Evolutionary conservation across 2,113 vertebrate species (phyloP).

Genomic region (Cygnus buccinator): DNA sequence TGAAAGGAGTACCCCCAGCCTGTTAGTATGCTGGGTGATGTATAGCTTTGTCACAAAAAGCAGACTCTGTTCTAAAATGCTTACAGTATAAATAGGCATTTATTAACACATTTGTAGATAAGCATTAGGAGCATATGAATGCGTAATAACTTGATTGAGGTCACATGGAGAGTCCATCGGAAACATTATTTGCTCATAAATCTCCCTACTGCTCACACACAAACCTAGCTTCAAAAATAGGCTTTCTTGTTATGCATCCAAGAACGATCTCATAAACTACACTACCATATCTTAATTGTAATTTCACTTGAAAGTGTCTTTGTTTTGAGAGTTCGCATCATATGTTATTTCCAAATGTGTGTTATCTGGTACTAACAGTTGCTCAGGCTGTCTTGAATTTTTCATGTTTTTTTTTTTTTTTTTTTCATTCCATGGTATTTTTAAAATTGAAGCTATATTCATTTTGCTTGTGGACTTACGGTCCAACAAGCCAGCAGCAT

Average conservation of each 20-base stretch:
- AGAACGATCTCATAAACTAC: neutral
- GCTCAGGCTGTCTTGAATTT: neutral
- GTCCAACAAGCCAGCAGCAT: neutral
- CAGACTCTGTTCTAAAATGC: conserved; percentile 6
- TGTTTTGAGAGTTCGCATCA: neutral
- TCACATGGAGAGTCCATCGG: neutral
- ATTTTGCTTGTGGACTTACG: neutral
- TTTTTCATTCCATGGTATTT: neutral
- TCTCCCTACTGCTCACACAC: neutral
- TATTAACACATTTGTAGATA: conserved; percentile 15
- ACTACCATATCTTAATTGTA: neutral
- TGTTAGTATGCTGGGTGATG: conserved; percentile 9
- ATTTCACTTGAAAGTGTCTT: neutral
- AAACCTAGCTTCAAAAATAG: neutral
- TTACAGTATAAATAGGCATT: neutral
- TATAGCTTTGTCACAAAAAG: conserved; percentile 30
- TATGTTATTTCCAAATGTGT: neutral
- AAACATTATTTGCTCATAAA: conserved; percentile 22
- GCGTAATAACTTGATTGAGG: neutral
- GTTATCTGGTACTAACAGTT: conserved; percentile 24
- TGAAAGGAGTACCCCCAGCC: neutral
- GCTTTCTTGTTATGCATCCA: neutral
- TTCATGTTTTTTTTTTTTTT: neutral
- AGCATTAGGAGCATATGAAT: neutral
- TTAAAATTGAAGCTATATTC: neutral